Evolutionary conservation across 2,113 vertebrate species (phyloP).

Genomic region (Emydura subglobosa): DNA sequence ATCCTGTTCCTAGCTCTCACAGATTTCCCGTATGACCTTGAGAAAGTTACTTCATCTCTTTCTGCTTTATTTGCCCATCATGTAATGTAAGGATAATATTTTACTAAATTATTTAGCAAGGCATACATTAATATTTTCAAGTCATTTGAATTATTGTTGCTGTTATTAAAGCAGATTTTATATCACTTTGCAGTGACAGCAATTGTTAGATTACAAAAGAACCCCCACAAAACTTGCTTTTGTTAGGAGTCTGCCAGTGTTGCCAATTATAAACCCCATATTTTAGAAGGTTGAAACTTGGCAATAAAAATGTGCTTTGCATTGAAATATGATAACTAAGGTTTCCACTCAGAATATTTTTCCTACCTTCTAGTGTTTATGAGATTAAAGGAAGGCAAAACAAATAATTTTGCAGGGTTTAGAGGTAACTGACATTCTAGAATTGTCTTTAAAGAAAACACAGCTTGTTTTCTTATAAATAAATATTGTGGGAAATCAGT

Average conservation of each 20-base stretch:
- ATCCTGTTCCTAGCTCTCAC: conserved; percentile 25
- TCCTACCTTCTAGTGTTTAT: not conserved
- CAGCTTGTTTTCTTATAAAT: not conserved
- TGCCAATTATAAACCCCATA: not conserved
- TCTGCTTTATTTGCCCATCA: conserved; percentile 42
- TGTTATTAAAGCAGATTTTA: not conserved
- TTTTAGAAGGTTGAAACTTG: not conserved
- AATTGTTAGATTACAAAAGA: not conserved
- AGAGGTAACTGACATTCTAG: not conserved
- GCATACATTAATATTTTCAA: conserved; percentile 15
- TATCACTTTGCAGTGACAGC: not conserved
- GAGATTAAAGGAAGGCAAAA: not conserved
- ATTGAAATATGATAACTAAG: not conserved
- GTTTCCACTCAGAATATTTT: not conserved
- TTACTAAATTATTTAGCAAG: conserved; percentile 25
- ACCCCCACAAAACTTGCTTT: not conserved
- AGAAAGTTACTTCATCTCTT: conserved; percentile 45
- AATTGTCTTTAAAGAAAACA: not conserved
- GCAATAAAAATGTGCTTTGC: not conserved
- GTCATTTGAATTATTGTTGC: not conserved
- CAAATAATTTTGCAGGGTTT: not conserved
- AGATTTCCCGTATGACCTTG: conserved; percentile 13
- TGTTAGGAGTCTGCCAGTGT: not conserved
- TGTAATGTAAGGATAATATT: conserved; percentile 63
- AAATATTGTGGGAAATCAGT: not conserved